phyloP scores from a whole-genome alignment of 2,113 vertebrate species.

The Helogale parvula region DNA sequence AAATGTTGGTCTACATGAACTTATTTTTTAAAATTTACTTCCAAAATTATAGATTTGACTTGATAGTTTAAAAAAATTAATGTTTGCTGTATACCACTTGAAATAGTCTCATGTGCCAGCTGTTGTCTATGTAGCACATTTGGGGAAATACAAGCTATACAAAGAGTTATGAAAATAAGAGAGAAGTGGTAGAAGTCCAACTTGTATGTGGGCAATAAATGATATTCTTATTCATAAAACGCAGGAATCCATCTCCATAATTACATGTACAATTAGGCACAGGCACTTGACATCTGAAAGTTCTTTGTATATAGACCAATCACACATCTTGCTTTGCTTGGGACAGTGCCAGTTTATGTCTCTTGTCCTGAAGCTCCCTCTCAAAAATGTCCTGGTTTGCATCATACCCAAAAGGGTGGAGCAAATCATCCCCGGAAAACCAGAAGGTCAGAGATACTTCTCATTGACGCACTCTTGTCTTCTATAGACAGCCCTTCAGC shows the following conservation, averaged over 20 bases:
- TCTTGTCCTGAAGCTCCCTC: neutral
- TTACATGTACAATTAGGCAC: neutral
- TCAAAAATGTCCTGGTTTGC: neutral
- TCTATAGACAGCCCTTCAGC: neutral
- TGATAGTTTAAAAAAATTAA: neutral
- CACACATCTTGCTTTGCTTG: neutral
- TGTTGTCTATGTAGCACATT: neutral
- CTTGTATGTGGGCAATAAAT: neutral
- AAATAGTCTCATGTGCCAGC: neutral
- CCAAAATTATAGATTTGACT: neutral
- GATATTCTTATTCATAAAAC: neutral
- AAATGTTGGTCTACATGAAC: constrained; percentile 3
- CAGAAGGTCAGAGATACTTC: neutral
- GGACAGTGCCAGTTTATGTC: neutral
- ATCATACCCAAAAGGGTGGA: neutral
- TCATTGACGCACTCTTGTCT: neutral
- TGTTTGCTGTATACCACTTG: neutral
- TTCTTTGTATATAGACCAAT: neutral
- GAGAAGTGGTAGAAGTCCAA: neutral
- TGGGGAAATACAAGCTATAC: neutral
- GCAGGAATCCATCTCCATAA: neutral
- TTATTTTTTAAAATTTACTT: constrained; percentile 32
- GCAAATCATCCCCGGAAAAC: neutral
- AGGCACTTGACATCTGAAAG: neutral
- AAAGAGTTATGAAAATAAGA: neutral